Evolutionary conservation across 2,888 invertebrate species (phyloP), one percentile per base, ranked within the genome.

Genomic region (Hydriomena furcata): DNA sequence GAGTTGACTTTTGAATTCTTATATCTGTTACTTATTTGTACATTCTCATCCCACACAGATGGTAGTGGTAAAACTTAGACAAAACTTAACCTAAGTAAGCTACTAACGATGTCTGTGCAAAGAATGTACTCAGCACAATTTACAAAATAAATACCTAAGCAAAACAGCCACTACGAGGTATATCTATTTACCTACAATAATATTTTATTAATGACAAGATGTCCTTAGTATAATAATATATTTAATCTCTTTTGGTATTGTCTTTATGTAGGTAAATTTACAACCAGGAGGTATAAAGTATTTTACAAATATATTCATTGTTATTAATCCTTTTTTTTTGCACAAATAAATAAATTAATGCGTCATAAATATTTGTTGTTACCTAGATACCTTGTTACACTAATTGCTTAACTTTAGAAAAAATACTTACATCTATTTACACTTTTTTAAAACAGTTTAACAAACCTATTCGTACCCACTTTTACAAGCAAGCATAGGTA

Each of bases 401-500:
- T 28, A 13, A 17, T 17, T 20, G 38, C 6, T 45, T 36, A 21
- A 17, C 7, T 35, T 37, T 38, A 52, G 38, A 44, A 57, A 54
- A 57, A 54, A n/a, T n/a, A n/a, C n/a, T 47, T 49, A 52, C 27
- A 31, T 31, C 34, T 57, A 57, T 59, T 34, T 59, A 57, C 50
- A 58, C 6, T 5, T 28, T 12, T 32, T 35, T 47, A 28, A 30
- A 43, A 34, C 40, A 47, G 21, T 17, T 21, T 27, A 34, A 13
- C 23, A 10, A 31, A 40, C 7, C n/a, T 32, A 37, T 13, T 28
- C 7, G n/a, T 30, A 24, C 37, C 24, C 13, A n/a, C 31, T 32
- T 10, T 43, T n/a, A 23, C 10, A 37, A 37, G 30, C 21, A 30
- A 30, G 28, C n/a, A 21, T 30, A 13, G 17, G 4, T 0, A 10